Conservation (phyloP, 2,888 invertebrate genomes). For the Nasonia oneida region DNA sequence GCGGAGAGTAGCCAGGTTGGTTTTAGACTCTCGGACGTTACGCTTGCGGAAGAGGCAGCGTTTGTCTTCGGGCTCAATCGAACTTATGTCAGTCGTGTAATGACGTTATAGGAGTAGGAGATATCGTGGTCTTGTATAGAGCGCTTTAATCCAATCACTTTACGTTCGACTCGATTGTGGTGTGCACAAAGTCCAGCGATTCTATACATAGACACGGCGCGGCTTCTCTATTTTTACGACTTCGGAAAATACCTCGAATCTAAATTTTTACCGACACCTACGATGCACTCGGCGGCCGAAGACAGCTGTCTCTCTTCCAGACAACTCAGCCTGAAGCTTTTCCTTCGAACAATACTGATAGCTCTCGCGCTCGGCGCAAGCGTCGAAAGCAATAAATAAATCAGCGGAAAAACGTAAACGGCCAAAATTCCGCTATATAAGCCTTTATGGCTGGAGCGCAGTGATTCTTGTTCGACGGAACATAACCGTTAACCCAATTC, state of each 20-base stretch:
- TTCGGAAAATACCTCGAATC: too few relatives aligned
- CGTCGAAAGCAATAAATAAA: background rate
- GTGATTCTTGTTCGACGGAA: slow-evolving; percentile 3
- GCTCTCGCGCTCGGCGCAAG: background rate
- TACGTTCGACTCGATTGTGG: too few relatives aligned
- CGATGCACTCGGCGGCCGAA: too few relatives aligned
- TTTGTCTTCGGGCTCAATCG: slow-evolving; percentile 35
- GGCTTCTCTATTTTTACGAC: too few relatives aligned
- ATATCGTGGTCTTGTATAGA: background rate
- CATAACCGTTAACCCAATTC: slow-evolving; percentile 32
- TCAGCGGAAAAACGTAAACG: background rate
- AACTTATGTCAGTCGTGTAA: slow-evolving; percentile 29
- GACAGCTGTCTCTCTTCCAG: too few relatives aligned
- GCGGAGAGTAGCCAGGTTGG: slow-evolving; percentile 6
- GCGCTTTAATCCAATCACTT: background rate
- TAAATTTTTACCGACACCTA: too few relatives aligned
- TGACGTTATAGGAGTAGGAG: background rate
- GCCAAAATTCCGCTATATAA: background rate
- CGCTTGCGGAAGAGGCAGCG: background rate
- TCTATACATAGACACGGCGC: too few relatives aligned
- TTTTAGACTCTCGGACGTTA: slow-evolving; percentile 46
- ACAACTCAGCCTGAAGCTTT: background rate
- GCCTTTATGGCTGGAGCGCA: too few relatives aligned
- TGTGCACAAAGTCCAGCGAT: too few relatives aligned
- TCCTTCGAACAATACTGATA: background rate